Base-by-base conservation (phyloP, 2,888 invertebrate genomes). In the Gerris lacustris region DNA sequence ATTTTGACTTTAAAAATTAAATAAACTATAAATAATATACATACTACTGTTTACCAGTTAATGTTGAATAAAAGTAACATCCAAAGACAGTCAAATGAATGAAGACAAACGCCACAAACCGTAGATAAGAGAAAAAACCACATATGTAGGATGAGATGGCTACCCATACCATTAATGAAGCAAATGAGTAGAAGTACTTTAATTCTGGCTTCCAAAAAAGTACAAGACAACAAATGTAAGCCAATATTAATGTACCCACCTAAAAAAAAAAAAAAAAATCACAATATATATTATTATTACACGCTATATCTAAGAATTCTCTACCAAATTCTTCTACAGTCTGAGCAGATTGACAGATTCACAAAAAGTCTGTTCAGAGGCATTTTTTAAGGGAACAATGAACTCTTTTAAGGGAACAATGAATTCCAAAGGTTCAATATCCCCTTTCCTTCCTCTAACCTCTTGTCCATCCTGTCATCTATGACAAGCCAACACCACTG, bases 141-240 rank as follows among this genome's bases (percentile, higher is more conserved):
- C 75, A 72, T 47, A 73, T n/a, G 68, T 76, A 74, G n/a, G 75
- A 74, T 15, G 75, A 68, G 4, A 73, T 67, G 1, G 75, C 71
- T 67, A 75, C 72, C 75, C 76, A 76, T n/a, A 75, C 67, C 15
- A 75, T 7, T 15, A 72, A 43, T 5, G 75, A 75, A 5, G 67
- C 67, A 11, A 17, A 9, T 15, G 72, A 71, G 66, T 73, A 75
- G 44, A 71, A 55, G n/a, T 64, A 9, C 43, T 72, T 63, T 31
- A 66, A 63, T 44, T 73, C 71, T 6, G 72, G 73, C 31, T 71
- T 71, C 74, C 74, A 75, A 43, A 72, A 69, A 44, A 75, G 71
- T 18, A 73, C 72, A 6, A 74, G 67, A 67, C 73, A 63, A n/a
- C 68, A 47, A 11, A 69, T 44, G 31, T 67, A 73, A 17, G 64